Conservation (phyloP, 1,140 invertebrate genomes). For the Caenorhabditis tropicalis region DNA sequence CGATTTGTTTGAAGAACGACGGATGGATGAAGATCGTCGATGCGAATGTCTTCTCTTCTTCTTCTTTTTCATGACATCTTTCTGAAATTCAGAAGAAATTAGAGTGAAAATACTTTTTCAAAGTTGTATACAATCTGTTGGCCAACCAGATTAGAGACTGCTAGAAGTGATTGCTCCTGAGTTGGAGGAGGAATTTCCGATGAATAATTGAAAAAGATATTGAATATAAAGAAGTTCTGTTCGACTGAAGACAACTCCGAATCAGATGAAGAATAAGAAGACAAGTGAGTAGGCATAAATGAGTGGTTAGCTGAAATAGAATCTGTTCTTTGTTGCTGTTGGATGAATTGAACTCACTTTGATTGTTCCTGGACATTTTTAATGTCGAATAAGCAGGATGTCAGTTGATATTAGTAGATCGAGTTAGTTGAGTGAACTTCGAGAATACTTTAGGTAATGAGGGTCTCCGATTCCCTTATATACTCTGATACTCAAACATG, state of each 20-base stretch:
- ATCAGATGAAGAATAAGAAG: background rate
- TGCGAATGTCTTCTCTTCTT: background rate
- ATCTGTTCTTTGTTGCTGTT: background rate
- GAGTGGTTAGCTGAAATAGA: background rate
- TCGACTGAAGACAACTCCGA: background rate
- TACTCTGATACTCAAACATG: background rate
- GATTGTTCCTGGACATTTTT: slow-evolving; percentile 2
- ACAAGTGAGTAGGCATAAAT: background rate
- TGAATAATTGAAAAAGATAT: background rate
- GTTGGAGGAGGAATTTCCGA: background rate
- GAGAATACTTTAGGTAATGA: background rate
- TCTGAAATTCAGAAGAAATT: background rate
- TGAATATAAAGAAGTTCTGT: background rate
- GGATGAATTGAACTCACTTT: background rate
- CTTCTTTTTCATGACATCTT: background rate
- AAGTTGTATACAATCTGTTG: background rate
- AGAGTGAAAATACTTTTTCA: background rate
- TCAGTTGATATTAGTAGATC: background rate
- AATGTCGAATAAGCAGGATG: slow-evolving; percentile 14
- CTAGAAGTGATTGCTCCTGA: background rate
- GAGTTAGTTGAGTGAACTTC: background rate
- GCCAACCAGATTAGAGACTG: background rate
- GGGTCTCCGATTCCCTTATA: background rate
- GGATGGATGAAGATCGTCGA: background rate
- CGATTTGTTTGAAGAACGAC: background rate